Conservation (phyloP, 2,797 vertebrate species). For the Uromys caudimaculatus region DNA sequence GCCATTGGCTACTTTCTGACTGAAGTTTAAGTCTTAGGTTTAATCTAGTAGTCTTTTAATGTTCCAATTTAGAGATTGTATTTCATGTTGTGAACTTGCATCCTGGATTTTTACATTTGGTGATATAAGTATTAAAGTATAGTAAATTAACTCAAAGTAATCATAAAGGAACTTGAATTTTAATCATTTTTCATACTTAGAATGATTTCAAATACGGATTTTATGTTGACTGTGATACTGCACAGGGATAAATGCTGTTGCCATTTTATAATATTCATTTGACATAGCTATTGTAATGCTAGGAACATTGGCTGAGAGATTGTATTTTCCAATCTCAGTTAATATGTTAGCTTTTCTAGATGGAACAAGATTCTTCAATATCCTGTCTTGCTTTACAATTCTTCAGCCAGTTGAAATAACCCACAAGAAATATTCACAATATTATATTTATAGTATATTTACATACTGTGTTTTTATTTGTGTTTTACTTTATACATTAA, state of each 20-base stretch:
- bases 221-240: background rate
- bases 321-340: background rate
- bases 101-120: background rate
- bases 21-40: background rate
- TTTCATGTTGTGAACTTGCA: background rate
- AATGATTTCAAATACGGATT: constrained; percentile 29
- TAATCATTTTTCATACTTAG: constrained; percentile 58
- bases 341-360: background rate
- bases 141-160: constrained; percentile 41
- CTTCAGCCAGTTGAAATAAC: background rate
- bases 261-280: background rate
- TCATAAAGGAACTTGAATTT: constrained; percentile 58
- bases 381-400: background rate
- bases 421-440: background rate
- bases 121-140: background rate
- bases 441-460: background rate
- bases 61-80: background rate
- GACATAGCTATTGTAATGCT: background rate
- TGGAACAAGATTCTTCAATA: background rate
- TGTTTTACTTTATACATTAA: background rate
- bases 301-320: background rate
- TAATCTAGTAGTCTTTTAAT: background rate
- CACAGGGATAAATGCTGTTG: background rate
- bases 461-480: background rate
- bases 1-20: background rate